Base-by-base conservation (phyloP, 2,797 vertebrate species). In the Tapirus indicus region DNA sequence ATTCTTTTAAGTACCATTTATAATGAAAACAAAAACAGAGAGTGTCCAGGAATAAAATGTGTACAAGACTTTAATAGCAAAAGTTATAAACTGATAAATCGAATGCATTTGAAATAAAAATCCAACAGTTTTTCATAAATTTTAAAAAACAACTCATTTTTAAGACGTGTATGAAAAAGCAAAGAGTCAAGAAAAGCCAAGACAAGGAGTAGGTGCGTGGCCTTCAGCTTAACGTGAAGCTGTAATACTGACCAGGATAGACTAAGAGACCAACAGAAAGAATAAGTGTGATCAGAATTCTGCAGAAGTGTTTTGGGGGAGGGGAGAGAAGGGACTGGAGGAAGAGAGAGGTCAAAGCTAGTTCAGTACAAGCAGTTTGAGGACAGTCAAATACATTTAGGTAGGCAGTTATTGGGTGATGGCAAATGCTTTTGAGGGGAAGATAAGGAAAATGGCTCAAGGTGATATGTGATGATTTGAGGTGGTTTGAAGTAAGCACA, bases 91-190 rank as follows among this genome's bases (percentile, higher is more conserved):
- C 56, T 47, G 32, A 86, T 72, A 74, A 56, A 88, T 27, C 52
- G 69, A 88, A 84, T 64, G 14, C 10, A 93, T 38, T 68, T 89
- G n/a, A 94, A 91, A 92, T 87, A 71, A 94, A 97, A 94, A 84
- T 32, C 13, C 16, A 71, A 60, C 7, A 47, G n/a, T 64, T 92
- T 74, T 96, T 44, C 44, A 88, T 38, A 29, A 96, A 82, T 80
- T 75, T 90, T 23, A 5, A 38, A 62, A 29, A 27, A 84, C 54
- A 69, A 52, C 25, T 72, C 12, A 84, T 93, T 95, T 95, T 2
- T 54, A 64, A 97, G 88, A 83, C 41, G 5, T 56, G 38, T 11
- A 62, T 66, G 41, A 91, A 91, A 95, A 94, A 93, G 25, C 52
- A 89, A 94, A 86, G 10, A 29, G 27, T 27, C n/a, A 88, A 88